Conservation (phyloP, 2,888 invertebrate genomes). For the Mayetiola destructor region DNA sequence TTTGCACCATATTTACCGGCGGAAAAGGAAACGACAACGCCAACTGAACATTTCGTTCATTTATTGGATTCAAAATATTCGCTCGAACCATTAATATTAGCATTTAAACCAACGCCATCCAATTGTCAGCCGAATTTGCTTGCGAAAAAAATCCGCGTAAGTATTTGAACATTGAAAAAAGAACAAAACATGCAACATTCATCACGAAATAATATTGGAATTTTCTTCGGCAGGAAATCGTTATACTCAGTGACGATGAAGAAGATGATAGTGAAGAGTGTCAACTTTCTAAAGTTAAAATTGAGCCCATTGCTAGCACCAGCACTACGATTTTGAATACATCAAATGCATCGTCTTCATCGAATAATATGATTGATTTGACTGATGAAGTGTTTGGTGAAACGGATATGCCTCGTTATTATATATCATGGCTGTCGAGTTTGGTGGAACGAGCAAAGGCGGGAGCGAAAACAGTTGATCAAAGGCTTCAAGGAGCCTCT, state of each 20-base stretch:
- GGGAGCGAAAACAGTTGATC: background rate
- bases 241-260: slow-evolving; percentile 1
- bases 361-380: background rate
- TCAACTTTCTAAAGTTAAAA: background rate
- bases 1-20: background rate
- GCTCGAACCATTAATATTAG: background rate
- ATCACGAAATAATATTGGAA: background rate
- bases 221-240: background rate
- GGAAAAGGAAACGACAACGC: background rate
- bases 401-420: background rate
- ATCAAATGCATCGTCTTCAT: background rate
- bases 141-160: background rate
- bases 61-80: background rate
- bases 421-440: background rate
- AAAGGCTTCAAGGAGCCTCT: background rate
- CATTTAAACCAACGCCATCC: no score
- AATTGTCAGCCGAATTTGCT: background rate
- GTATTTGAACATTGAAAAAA: background rate
- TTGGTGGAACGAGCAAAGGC: background rate
- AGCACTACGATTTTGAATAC: background rate
- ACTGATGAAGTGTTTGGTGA: background rate
- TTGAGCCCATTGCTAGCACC: background rate
- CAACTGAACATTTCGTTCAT: background rate
- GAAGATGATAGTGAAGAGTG: background rate
- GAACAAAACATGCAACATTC: no score